Conservation (phyloP, 2,797 vertebrate species). For the Sciurus vulgaris region DNA sequence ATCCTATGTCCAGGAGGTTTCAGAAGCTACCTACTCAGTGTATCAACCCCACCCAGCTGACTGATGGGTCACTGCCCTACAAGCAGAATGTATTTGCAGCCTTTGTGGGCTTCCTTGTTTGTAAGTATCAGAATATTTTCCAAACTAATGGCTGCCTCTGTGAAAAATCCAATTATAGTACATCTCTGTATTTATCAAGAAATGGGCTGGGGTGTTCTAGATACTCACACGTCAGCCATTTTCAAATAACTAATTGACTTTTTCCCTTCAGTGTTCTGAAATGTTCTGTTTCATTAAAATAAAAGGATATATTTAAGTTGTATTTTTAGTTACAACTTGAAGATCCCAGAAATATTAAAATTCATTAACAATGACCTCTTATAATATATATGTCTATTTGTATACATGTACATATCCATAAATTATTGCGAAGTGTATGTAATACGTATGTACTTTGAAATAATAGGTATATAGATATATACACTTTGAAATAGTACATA, state of each 20-base stretch:
- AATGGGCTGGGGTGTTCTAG: neutral
- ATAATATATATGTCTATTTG: neutral
- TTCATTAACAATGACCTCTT: slow-evolving; percentile 7
- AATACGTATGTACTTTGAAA: neutral
- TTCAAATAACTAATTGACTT: neutral
- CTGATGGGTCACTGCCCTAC: rapidly evolving
- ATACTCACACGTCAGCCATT: neutral
- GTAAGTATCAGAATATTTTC: neutral
- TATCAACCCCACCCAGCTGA: neutral
- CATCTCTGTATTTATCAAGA: neutral
- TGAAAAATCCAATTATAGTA: neutral
- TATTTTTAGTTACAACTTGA: slow-evolving; percentile 53
- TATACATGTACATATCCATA: neutral
- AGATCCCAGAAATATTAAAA: slow-evolving; percentile 32
- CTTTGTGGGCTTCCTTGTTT: neutral
- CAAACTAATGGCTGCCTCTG: neutral
- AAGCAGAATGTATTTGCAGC: rapidly evolving
- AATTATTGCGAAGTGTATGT: neutral
- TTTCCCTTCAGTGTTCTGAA: slow-evolving; percentile 24
- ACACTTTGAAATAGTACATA: neutral
- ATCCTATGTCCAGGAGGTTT: neutral
- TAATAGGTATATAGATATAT: neutral
- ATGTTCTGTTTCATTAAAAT: slow-evolving; percentile 15
- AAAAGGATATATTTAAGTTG: neutral
- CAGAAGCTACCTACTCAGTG: neutral